phyloP scores from a whole-genome alignment of 1,140 invertebrate genomes.

The Heliconius congener region DNA sequence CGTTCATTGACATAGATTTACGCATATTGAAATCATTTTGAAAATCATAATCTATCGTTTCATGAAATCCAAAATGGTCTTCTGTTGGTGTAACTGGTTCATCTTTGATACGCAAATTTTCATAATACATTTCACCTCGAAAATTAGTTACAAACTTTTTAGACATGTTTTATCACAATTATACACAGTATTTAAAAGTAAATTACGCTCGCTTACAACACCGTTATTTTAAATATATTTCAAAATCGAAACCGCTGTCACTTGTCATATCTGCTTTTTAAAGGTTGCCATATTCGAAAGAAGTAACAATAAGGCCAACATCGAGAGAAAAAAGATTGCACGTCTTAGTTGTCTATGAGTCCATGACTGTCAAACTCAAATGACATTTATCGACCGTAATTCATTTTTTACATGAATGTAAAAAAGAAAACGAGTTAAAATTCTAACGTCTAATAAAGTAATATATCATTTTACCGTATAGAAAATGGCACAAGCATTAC shows the following conservation, averaged over 20 bases:
- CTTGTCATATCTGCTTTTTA: slow-evolving; percentile 20
- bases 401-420: not conserved
- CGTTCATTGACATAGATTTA: slow-evolving; percentile 73
- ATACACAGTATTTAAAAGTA: not conserved
- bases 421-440: not conserved
- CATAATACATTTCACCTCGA: slow-evolving; percentile 63
- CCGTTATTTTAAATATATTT: slow-evolving; percentile 36
- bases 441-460: not conserved
- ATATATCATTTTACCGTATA: not conserved
- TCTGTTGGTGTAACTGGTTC: slow-evolving; percentile 63
- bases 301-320: not conserved
- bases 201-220: not conserved
- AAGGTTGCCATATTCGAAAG: slow-evolving; percentile 14
- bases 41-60: slow-evolving; percentile 25
- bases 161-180: slow-evolving; percentile 51
- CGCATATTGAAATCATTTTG: slow-evolving; percentile 53
- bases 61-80: slow-evolving; percentile 54
- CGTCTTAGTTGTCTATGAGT: not conserved
- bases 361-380: slow-evolving; percentile 22
- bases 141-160: slow-evolving; percentile 64
- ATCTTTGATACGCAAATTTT: slow-evolving; percentile 60
- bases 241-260: slow-evolving; percentile 32
- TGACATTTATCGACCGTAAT: slow-evolving; percentile 3
- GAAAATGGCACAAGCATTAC: slow-evolving; percentile 62
- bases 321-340: not conserved